Evolutionary conservation across 1,140 invertebrate genomes (phyloP), one percentile per base, ranked within the genome.

Genomic region (Ceratina japonica): DNA sequence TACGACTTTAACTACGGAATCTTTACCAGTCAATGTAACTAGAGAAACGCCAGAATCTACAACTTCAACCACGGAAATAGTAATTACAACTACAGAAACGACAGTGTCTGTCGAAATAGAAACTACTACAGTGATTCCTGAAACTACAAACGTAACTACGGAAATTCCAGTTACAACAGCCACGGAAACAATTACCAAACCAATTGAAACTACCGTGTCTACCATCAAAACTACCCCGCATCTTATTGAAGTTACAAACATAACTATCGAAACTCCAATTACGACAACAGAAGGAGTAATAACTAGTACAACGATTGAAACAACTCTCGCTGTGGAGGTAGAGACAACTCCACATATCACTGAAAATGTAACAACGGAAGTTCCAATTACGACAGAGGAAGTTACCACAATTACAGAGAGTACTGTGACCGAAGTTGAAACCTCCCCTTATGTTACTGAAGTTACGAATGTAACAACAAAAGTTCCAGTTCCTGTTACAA

Each of bases 341-440:
- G 18, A 64, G 4, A 15, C 0, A 16, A 49, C 64, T 0, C 22
- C 31, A 10, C 63, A 12, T 22, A 68, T 51, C 16, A 31, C 13
- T 27, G 24, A 54, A 20, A 59, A 16, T 31, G 15, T 0, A 20
- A 27, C 51, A 13, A 31, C 10, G 3, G 65, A 52, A 54, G 18
- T n/a, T 0, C 10, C 16, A 2, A 0, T 44, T 2, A 0, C 4
- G 2, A 72, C 20, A 13, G 31, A 61, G 44, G 10, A 2, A 1
- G 18, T 13, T 5, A 13, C 54, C 3, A 5, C 54, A 44, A 44
- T 8, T 56, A 65, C 5, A 3, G 1, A 10, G 10, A 13, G 44
- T 2, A 18, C 7, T 59, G n/a, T 10, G 12, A 4, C 20, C 1
- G 22, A 61, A 61, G 8, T 7, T 24, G 59, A 24, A 61, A 13